Conservation (phyloP, 1,140 invertebrate species). For the Sinonovacula constricta region DNA sequence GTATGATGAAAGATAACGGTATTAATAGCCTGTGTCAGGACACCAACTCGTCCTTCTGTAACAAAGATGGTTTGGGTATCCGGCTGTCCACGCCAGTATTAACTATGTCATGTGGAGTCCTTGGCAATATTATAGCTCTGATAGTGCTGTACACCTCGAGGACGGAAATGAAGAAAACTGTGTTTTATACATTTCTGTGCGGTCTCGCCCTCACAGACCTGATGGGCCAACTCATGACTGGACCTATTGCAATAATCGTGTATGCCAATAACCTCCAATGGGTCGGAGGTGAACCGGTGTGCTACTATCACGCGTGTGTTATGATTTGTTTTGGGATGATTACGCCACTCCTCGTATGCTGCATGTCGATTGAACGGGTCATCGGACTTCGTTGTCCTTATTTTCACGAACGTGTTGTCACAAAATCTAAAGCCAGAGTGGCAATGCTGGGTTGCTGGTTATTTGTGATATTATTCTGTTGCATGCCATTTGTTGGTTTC, state of each 20-base stretch:
- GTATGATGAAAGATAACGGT: conserved; percentile 26
- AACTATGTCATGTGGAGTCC: conserved; percentile 70
- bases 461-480: conserved; percentile 71
- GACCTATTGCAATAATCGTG: conserved; percentile 75
- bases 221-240: conserved; percentile 75
- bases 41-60: conserved; percentile 46
- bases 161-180: conserved; percentile 71
- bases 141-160: conserved; percentile 73
- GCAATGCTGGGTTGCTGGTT: conserved; percentile 71
- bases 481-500: conserved; percentile 76
- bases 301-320: conserved; percentile 76
- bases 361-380: conserved; percentile 78
- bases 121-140: conserved; percentile 76
- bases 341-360: conserved; percentile 77
- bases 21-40: conserved; percentile 27
- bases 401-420: conserved; percentile 74
- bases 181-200: conserved; percentile 77
- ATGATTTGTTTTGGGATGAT: conserved; percentile 77
- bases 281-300: conserved; percentile 73
- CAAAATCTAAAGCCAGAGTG: conserved; percentile 67
- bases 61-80: conserved; percentile 59
- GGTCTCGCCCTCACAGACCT: conserved; percentile 78
- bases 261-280: conserved; percentile 76
- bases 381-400: conserved; percentile 77
- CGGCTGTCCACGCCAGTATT: conserved; percentile 67